Base-by-base conservation (phyloP, 2,888 invertebrate species). In the Oligia fasciuncula region DNA sequence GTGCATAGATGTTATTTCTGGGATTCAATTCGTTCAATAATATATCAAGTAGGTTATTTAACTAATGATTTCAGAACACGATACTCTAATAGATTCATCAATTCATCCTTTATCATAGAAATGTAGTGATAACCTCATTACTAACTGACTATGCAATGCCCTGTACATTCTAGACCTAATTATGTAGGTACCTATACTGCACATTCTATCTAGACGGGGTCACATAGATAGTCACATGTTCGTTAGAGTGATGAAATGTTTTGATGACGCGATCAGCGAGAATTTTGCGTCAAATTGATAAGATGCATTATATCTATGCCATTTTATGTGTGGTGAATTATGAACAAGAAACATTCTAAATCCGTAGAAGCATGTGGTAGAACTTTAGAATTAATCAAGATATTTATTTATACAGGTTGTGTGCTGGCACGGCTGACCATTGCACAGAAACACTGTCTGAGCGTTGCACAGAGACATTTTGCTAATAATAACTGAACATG, bases 41-140 rank as follows among this genome's bases (percentile, higher is more conserved):
- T 29, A 68, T 35, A 63, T 43, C 14, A 43, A 66, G 40, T 65
- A 35, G 19, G 11, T 66, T 40, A 40, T 40, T 65, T 40, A 65
- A 35, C 66, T 66, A 66, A 66, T 13, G 43, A 68, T 68, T 43
- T 67, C n/a, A 68, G 17, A 46, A 77, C 35, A 57, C 6, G 19
- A 8, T 57, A 66, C 46, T 73, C 23, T 14, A 4, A 14, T 23
- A 43, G 19, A 72, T 40, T 40, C 73, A 57, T 46, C 23, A 46
- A 29, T 51, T 29, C 8, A 40, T 49, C n/a, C 19, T 54, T 43
- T 72, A 68, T 73, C 73, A 77, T 60, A 77, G 77, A 71, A 66
- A 60, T 73, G 19, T 76, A n/a, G 8, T 49, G 87, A 83, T 88
- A 88, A 88, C 86, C 86, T 81, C 74, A 66, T 77, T 81, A 63